Percentiles rank a stretch among this genome's conserved stretches.
These are phyloP conservation scores for Cottoperca gobio DNA, from an alignment of 2,797 vertebrate genomes.

Conservation along the genomic window DNA sequence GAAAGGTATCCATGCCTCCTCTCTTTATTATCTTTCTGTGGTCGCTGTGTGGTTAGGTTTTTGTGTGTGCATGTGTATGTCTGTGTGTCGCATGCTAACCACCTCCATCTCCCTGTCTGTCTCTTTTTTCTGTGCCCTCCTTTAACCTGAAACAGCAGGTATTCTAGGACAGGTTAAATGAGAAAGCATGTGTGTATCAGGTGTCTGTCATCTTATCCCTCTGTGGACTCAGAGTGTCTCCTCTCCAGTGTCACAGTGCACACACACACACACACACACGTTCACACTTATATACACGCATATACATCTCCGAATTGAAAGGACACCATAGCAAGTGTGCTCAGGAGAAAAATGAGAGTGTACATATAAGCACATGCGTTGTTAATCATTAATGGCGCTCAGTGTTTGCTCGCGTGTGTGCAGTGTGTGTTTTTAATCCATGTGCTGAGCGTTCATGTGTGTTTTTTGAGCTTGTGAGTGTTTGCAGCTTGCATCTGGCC, in stretches of 20 bases:
- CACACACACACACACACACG: constrained; percentile 33
- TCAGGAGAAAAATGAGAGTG: constrained; percentile 30
- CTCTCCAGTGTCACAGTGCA: constrained; percentile 70
- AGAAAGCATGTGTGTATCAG: constrained; percentile 81
- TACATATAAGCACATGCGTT: constrained; percentile 12
- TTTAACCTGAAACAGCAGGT: constrained; percentile 81
- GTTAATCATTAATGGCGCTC: constrained; percentile 62
- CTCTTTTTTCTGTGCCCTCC: constrained; percentile 52
- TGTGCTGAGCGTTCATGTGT: constrained; percentile 17
- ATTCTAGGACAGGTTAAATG: constrained; percentile 80
- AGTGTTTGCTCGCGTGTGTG: constrained; percentile 30
- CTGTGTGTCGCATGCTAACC: constrained; percentile 28
- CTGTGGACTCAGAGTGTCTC: constrained; percentile 64
- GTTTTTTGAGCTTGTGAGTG: constrained; percentile 21
- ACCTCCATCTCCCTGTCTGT: constrained; percentile 42
- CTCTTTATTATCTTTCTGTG: constrained; percentile 70
- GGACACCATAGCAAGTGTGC: constrained; percentile 22
- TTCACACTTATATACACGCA: constrained; percentile 32
- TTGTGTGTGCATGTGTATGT: constrained; percentile 16
- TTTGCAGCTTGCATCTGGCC: constrained; percentile 12
- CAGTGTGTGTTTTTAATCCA: constrained; percentile 32
- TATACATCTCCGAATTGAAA: constrained; percentile 49
- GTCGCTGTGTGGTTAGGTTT: constrained; percentile 64
- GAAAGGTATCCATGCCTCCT: constrained; percentile 54
- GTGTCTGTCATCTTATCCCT: constrained; percentile 82